Percentiles rank a stretch among this genome's conserved stretches.
Conservation (phyloP, 2,888 invertebrate species). For the Drosophila crucigera region DNA sequence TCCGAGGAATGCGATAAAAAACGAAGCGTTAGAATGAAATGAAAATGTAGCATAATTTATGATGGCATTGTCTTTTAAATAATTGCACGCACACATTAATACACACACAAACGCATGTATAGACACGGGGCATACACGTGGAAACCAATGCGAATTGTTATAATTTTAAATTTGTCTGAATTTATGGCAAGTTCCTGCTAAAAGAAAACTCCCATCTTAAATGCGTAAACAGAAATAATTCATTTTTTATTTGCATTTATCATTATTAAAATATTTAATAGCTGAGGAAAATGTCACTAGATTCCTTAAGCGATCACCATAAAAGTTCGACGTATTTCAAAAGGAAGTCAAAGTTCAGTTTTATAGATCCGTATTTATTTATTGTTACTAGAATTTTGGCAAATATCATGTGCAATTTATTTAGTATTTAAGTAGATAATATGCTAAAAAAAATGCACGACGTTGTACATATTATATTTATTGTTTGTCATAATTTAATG, state of each 20-base stretch:
- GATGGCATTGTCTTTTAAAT: slow-evolving; percentile 80
- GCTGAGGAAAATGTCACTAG: background rate
- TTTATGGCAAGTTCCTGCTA: slow-evolving; percentile 64
- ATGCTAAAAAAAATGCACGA: background rate
- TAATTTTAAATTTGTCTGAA: slow-evolving; percentile 65
- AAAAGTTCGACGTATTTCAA: background rate
- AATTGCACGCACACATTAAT: slow-evolving; percentile 75
- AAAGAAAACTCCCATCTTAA: slow-evolving; percentile 22
- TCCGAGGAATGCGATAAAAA: slow-evolving; percentile 76
- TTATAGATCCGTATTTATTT: background rate
- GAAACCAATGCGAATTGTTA: slow-evolving; percentile 36
- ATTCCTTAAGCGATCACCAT: background rate
- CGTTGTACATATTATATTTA: slow-evolving; percentile 4
- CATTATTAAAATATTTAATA: slow-evolving; percentile 24
- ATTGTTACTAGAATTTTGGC: slow-evolving; percentile 32
- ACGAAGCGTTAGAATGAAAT: slow-evolving; percentile 81
- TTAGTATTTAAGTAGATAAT: background rate
- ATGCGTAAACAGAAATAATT: slow-evolving; percentile 62
- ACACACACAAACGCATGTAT: slow-evolving; percentile 17
- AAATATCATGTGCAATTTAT: slow-evolving; percentile 16
- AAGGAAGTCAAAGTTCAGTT: background rate
- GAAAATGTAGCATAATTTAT: slow-evolving; percentile 81
- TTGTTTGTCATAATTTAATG: slow-evolving; percentile 51
- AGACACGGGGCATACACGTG: slow-evolving; percentile 24
- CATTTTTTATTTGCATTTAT: slow-evolving; percentile 45